phyloP scores from a whole-genome alignment of 2,797 vertebrate species.

The Liasis olivaceus region DNA sequence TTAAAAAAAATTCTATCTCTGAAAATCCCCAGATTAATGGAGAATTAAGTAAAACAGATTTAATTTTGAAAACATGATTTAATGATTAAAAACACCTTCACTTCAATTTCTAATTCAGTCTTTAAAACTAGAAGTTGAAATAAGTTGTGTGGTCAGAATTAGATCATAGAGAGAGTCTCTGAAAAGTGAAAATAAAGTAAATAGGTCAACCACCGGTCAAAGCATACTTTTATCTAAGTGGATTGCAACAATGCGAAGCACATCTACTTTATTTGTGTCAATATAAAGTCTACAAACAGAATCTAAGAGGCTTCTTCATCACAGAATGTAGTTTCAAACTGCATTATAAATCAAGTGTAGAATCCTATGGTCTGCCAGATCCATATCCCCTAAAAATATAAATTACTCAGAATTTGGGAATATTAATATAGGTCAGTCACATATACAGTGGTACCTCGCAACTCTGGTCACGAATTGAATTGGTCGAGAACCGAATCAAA shows the following conservation, averaged over 20 bases:
- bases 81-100: neutral
- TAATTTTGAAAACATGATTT: neutral
- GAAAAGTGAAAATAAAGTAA: too few species aligned
- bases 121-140: neutral
- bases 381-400: neutral
- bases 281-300: neutral
- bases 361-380: neutral
- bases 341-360: neutral
- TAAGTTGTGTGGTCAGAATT: neutral
- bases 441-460: neutral
- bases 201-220: neutral
- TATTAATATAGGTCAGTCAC: constrained; percentile 28
- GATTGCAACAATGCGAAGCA: neutral
- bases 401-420: constrained; percentile 26
- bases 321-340: neutral
- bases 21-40: neutral
- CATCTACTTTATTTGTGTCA: neutral
- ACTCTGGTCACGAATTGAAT: too few species aligned
- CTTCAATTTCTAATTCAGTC: neutral
- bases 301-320: neutral
- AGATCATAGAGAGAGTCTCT: too few species aligned
- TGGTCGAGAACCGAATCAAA: too few species aligned
- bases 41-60: neutral
- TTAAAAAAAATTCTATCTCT: neutral
- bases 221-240: neutral